Evolutionary conservation across 2,113 vertebrate species (phyloP).

Genomic region (Hylia prasina): DNA sequence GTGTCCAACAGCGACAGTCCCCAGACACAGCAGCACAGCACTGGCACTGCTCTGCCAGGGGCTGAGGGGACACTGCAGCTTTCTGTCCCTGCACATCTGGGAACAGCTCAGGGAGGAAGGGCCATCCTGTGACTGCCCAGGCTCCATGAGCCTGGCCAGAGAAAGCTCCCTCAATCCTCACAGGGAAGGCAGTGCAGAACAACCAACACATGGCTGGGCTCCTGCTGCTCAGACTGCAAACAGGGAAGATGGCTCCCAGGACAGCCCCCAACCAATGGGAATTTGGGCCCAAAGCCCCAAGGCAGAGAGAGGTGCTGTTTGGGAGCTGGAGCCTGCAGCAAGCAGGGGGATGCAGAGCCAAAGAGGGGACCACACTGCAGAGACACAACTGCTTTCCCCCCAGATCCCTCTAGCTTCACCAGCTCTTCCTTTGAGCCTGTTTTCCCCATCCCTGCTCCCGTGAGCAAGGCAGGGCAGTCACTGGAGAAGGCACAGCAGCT

Average conservation of each 20-base stretch:
- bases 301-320: background rate
- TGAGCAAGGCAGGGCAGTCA: background rate
- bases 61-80: background rate
- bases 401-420: background rate
- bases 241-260: background rate
- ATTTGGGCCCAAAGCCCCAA: background rate
- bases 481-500: background rate
- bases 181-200: background rate
- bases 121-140: background rate
- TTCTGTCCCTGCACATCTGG: background rate
- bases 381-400: background rate
- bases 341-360: background rate
- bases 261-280: background rate
- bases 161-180: background rate
- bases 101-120: background rate
- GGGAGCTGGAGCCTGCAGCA: background rate
- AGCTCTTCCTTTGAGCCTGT: background rate
- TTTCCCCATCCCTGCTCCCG: accelerated
- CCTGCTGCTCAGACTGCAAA: background rate
- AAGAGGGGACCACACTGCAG: background rate
- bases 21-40: background rate
- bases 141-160: accelerated
- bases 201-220: accelerated
- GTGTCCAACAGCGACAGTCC: too few species aligned
- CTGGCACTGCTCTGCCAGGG: background rate